A percentile compares a stretch with the other conserved stretches of the same genome.
Evolutionary conservation across 2,888 invertebrate genomes (phyloP).

Genomic region (Amiota communis): DNA sequence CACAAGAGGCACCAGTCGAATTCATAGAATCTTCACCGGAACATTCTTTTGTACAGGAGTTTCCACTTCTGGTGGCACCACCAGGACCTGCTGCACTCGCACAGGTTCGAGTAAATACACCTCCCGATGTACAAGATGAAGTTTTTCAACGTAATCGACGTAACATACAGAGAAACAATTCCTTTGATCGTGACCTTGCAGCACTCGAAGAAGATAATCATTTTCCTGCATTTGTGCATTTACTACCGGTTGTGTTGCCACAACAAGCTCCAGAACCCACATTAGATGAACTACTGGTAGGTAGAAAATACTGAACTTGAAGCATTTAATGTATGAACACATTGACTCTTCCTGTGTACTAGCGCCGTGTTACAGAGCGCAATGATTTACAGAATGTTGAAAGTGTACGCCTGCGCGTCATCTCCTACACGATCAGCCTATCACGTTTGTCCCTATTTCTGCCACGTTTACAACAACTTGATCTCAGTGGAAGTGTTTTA

Average conservation of each 20-base stretch:
- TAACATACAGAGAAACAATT: slow-evolving; percentile 46
- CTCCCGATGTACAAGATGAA: slow-evolving; percentile 32
- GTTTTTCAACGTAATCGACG: slow-evolving; percentile 38
- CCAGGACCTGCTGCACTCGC: slow-evolving; percentile 50
- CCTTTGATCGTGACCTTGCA: slow-evolving; percentile 64
- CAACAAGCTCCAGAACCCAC: slow-evolving; percentile 76
- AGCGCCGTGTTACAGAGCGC: slow-evolving; percentile 73
- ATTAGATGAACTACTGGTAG: slow-evolving; percentile 77
- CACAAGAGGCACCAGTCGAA: slow-evolving; percentile 66
- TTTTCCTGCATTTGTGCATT: slow-evolving; percentile 66
- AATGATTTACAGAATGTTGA: slow-evolving; percentile 75
- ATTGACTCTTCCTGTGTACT: slow-evolving; percentile 25
- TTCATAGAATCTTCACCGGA: slow-evolving; percentile 66
- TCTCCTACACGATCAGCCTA: slow-evolving; percentile 78
- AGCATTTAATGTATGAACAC: not conserved
- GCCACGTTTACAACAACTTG: slow-evolving; percentile 77
- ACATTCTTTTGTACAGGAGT: slow-evolving; percentile 66
- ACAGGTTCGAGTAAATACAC: slow-evolving; percentile 44
- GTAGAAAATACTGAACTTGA: slow-evolving; percentile 38
- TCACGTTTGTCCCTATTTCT: slow-evolving; percentile 78
- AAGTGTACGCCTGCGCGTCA: slow-evolving; percentile 78
- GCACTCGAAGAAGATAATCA: slow-evolving; percentile 65
- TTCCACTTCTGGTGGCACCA: slow-evolving; percentile 46
- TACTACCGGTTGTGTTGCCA: slow-evolving; percentile 75
- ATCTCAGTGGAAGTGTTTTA: slow-evolving; percentile 80